These are phyloP conservation scores for Dicyrtoma fusca DNA, from an alignment of 2,888 invertebrate species.

Conservation along the genomic window DNA sequence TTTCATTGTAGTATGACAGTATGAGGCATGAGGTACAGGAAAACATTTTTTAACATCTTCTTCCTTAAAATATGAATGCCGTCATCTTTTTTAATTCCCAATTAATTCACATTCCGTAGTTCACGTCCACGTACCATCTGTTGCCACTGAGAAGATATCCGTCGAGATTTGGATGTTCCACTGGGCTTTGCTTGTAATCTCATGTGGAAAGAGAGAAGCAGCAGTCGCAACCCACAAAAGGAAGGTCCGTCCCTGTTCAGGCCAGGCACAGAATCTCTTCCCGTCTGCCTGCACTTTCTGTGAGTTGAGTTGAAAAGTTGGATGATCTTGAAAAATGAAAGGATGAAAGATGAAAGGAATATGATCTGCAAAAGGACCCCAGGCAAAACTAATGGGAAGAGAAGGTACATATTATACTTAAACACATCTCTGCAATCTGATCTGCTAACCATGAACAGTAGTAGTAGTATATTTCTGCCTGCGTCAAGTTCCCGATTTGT, in stretches of 20 bases:
- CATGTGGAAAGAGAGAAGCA: slow-evolving; percentile 13
- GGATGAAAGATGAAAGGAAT: neutral
- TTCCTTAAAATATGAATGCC: no score
- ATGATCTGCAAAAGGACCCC: slow-evolving; percentile 18
- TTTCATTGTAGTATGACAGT: no score
- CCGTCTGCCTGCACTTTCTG: neutral
- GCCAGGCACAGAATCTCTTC: no score
- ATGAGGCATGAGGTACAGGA: no score
- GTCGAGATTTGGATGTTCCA: neutral
- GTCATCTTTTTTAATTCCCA: no score
- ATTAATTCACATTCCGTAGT: no score
- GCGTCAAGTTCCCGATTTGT: slow-evolving; percentile 29
- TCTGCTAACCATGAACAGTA: no score
- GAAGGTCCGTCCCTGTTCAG: neutral
- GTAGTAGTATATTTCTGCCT: no score
- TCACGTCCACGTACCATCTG: slow-evolving; percentile 14
- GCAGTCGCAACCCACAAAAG: neutral
- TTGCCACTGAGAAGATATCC: neutral
- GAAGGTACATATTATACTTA: neutral
- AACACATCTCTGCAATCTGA: neutral
- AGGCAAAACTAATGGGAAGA: slow-evolving; percentile 18
- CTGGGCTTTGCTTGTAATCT: no score
- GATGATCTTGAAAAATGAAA: neutral
- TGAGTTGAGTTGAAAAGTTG: neutral
- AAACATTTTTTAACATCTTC: no score